Evolutionary conservation across 2,797 vertebrate species (phyloP).

Genomic region (Mallotus villosus): DNA sequence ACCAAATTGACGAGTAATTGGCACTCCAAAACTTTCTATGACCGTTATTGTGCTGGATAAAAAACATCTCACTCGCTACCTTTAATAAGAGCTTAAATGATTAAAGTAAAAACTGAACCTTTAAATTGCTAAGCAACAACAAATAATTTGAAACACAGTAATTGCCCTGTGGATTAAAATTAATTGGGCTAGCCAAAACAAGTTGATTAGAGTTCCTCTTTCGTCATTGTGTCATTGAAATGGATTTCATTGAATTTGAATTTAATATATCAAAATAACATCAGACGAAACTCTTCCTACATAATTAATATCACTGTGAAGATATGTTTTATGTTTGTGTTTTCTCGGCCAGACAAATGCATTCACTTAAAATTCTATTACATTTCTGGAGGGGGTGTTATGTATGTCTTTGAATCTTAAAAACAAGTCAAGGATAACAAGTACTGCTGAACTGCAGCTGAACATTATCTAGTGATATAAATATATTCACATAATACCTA

Average conservation of each 20-base stretch:
- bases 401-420: background rate
- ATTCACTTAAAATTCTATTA: background rate
- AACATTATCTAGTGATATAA: background rate
- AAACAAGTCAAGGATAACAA: background rate
- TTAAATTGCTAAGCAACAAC: conserved; percentile 51
- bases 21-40: conserved; percentile 62
- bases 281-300: background rate
- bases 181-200: conserved; percentile 1
- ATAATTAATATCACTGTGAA: background rate
- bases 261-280: background rate
- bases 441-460: background rate
- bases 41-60: conserved; percentile 27
- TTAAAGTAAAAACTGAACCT: conserved; percentile 27
- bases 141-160: conserved; percentile 35
- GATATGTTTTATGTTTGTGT: background rate
- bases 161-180: conserved; percentile 37
- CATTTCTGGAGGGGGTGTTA: background rate
- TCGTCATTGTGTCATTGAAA: background rate
- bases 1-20: conserved; percentile 65
- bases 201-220: background rate
- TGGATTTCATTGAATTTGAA: background rate
- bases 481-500: background rate
- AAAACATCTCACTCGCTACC: conserved; percentile 21
- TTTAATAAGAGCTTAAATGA: conserved; percentile 27
- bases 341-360: background rate